Evolutionary conservation across 2,888 invertebrate species (phyloP).

Genomic region (Drosophila paramelanica): DNA sequence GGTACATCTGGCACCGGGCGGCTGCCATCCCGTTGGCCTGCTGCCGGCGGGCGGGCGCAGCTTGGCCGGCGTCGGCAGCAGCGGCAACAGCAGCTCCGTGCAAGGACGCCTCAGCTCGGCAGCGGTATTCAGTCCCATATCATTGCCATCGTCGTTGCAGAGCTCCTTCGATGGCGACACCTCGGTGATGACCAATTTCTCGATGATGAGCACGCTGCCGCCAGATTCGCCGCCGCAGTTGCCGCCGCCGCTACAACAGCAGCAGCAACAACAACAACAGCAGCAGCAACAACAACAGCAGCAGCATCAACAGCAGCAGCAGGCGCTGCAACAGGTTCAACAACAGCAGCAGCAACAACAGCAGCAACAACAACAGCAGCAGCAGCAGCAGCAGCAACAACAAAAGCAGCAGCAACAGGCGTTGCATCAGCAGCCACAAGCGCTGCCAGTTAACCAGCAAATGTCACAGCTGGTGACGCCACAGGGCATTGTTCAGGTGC

Average conservation of each 20-base stretch:
- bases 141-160: slow-evolving; percentile 89
- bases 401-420: slow-evolving; percentile 33
- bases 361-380: slow-evolving; percentile 50
- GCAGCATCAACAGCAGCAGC: slow-evolving; percentile 45
- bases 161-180: slow-evolving; percentile 92
- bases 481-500: slow-evolving; percentile 64
- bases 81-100: slow-evolving; percentile 57
- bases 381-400: slow-evolving; percentile 45
- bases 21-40: slow-evolving; percentile 36
- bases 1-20: slow-evolving; percentile 48
- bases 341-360: slow-evolving; percentile 41
- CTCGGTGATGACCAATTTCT: slow-evolving; percentile 86
- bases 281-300: slow-evolving; percentile 65
- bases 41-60: slow-evolving; percentile 33
- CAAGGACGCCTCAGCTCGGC: slow-evolving; percentile 83
- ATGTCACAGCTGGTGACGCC: slow-evolving; percentile 58
- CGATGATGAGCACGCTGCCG: slow-evolving; percentile 83
- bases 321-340: slow-evolving; percentile 49
- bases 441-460: slow-evolving; percentile 44
- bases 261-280: slow-evolving; percentile 48
- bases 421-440: slow-evolving; percentile 50
- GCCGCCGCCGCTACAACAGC: slow-evolving; percentile 25
- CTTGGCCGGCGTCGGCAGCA: slow-evolving; percentile 36
- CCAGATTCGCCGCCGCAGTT: slow-evolving; percentile 85
- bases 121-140: slow-evolving; percentile 89